Base-by-base conservation (phyloP, 64 coral and sea anemone genomes). In the Stylophora pistillata region DNA sequence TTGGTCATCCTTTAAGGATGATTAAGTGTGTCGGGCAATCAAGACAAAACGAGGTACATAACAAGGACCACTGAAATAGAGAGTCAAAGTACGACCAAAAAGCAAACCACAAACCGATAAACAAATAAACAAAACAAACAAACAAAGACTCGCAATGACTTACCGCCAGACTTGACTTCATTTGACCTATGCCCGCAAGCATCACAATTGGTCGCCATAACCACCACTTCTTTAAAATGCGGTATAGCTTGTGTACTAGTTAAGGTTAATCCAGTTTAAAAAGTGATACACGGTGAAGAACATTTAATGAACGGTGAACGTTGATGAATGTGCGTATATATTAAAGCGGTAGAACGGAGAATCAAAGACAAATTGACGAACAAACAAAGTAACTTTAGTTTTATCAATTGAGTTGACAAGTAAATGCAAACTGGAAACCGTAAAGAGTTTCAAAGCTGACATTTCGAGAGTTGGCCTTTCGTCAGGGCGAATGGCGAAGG, bases 131-230 rank as follows among this genome's bases (percentile, higher is more conserved):
- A 60, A 60, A 31, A 15, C 3, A 15, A 32, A 73, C 10, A 31
- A 16, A 30, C 9, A 10, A 3, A 73, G 15, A 12, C 0, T 4
- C 21, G 15, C 2, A 71, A 14, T 9, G 13, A 79, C 90, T 95
- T 85, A 99, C 97, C 86, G 83, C 97, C 97, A 70, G 97, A 93
- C 58, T 99, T 99, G 25, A 99, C 97, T 88, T 99, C 97, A 78
- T 95, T 99, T 30, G 77, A 84, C 53, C 69, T 92, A 27, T 85
- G n/a, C 7, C 97, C 93, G 85, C 97, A 99, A 27, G 86, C 25
- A 9, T 92, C 90, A 84, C 97, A 99, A 15, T 55, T 86, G 4
- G 93, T 92, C 18, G 97, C 93, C 97, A 99, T 99, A 55, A 99
- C 86, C 10, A 99, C 85, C 13, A 99, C 97, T 88, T 99, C 93